Base-by-base conservation (phyloP, 2,888 invertebrate genomes). In the Noctua fimbriata region DNA sequence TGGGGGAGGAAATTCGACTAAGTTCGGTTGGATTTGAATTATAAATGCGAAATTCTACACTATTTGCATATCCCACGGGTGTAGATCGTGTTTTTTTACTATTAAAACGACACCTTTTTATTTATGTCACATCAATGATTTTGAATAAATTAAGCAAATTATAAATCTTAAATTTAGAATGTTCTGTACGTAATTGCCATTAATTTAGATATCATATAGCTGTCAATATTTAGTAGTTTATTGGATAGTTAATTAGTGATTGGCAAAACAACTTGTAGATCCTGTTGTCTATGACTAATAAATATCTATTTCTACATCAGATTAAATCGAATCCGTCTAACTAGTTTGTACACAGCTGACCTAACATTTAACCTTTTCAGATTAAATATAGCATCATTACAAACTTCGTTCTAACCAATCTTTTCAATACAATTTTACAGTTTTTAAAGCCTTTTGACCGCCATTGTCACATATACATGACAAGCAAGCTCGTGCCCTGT, bases 61-160 rank as follows among this genome's bases (percentile, higher is more conserved):
- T 96, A 96, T 96, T 96, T 96, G 95, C 96, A 96, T 96, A 96
- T 97, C 97, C 96, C 96, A 96, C 96, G 96, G 90, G 90, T 90
- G 86, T 90, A 75, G 76, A 80, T 83, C 83, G 84, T 85, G 84
- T 88, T 88, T 89, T 82, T 88, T 89, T 85, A 84, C 83, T 65
- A 90, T 90, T 87, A 79, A 82, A 88, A 86, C 83, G 85, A 86
- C 85, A 88, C 83, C 83, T 71, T 83, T 82, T 87, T 84, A 83
- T 84, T 87, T 83, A 82, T 84, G 74, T 82, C 82, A 83, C 71
- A 73, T 78, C 80, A 86, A 80, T 78, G 69, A 79, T 82, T 86
- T 80, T 70, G 67, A 85, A 82, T 83, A 86, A 84, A 79, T 83
- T 84, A 85, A 75, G 28, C 73, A 63, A 69, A 69, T 83, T 71